These are phyloP conservation scores for Coptodon rendalli DNA, from an alignment of 2,113 vertebrate genomes.

Conservation along the genomic window DNA sequence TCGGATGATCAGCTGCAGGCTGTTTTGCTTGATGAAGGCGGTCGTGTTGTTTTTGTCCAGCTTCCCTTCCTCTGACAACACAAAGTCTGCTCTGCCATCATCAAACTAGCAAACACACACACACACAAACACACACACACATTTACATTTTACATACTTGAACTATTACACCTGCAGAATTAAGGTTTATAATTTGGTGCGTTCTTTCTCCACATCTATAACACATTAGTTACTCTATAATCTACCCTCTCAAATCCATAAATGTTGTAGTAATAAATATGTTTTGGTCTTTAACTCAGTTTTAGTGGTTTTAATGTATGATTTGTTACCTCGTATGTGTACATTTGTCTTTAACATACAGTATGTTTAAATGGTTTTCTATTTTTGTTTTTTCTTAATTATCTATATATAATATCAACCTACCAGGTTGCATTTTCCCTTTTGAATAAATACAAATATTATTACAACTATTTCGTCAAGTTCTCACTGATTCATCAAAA, in stretches of 20 bases:
- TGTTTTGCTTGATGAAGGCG: slow-evolving; percentile 76
- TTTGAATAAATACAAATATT: background rate
- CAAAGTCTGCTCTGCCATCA: slow-evolving; percentile 76
- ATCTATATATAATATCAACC: background rate
- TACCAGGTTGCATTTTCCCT: background rate
- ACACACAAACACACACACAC: background rate
- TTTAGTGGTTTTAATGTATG: background rate
- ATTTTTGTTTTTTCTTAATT: background rate
- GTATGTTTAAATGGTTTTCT: background rate
- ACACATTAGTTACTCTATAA: background rate
- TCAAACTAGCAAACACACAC: slow-evolving; percentile 73
- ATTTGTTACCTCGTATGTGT: background rate
- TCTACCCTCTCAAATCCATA: background rate
- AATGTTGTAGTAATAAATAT: background rate
- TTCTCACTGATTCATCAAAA: background rate
- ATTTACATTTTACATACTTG: background rate
- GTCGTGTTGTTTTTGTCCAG: slow-evolving; percentile 68
- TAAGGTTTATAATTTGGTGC: background rate
- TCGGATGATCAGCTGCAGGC: slow-evolving; percentile 78
- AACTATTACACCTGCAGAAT: background rate
- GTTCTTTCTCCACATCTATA: background rate
- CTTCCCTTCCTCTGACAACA: slow-evolving; percentile 50
- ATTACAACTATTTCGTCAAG: background rate
- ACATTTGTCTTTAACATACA: background rate
- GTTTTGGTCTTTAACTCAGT: background rate